Base-by-base conservation (phyloP, 2,113 vertebrate genomes). In the Emydura subglobosa region DNA sequence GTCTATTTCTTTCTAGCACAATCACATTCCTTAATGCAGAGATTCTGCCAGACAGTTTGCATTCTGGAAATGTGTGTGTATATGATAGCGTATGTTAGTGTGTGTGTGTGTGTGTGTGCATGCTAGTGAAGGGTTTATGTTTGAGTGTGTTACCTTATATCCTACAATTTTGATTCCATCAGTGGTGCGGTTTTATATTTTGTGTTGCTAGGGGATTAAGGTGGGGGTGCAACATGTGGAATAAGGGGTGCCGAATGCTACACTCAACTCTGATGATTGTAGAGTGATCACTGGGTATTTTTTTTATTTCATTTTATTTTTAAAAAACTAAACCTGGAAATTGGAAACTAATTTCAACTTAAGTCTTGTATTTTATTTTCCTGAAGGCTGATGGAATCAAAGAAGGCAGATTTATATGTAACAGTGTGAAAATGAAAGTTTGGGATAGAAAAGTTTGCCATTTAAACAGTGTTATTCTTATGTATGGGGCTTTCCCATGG, bases 391-490 rank as follows among this genome's bases (percentile, higher is more conserved):
- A 11, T 4, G 29, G 53, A 68, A 59, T 72, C 42, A 59, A 42
- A 88, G 76, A 3, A 25, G 21, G 21, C 16, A n/a, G 76, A 80
- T 87, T 91, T 54, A 6, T 11, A 50, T 49, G 3, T 53, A 91
- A 61, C 19, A 2, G 1, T 34, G 3, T 1, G 74, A 86, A 39
- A 0, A 2, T 44, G 84, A 17, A 95, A 97, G 91, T 81, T 95
- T 31, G 54, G 13, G 83, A 83, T 74, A 59, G 89, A 31, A 59
- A 97, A 96, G 92, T 97, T 96, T 59, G 79, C 76, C 76, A 16
- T 31, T 21, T 65, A 49, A n/a, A 78, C 86, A 47, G 7, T 11
- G 1, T 24, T 0, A 1, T 55, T 79, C 11, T 9, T 0, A 2
- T 57, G 0, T 4, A 1, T 74, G 3, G 2, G 54, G 34, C 8